Percentiles rank a stretch among this genome's conserved stretches.
Evolutionary conservation across 2,113 vertebrate species (phyloP).

Genomic region (Apaloderma vittatum): DNA sequence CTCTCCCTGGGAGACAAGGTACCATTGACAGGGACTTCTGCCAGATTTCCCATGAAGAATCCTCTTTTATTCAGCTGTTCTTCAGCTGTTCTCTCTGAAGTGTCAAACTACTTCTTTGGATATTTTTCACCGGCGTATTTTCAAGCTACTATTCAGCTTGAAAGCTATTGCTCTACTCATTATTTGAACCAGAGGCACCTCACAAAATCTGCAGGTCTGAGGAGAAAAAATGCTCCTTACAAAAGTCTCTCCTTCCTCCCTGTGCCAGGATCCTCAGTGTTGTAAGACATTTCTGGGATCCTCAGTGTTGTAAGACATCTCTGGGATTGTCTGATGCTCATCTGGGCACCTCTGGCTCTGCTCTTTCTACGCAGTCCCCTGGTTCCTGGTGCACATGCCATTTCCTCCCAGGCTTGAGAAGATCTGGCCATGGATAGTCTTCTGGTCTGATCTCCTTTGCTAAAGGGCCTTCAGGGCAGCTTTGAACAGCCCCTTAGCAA

Average conservation of each 20-base stretch:
- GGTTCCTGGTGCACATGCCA: background rate
- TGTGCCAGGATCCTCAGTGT: background rate
- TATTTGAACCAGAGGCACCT: background rate
- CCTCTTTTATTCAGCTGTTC: background rate
- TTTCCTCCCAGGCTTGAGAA: background rate
- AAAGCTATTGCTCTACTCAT: background rate
- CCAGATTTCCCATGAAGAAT: background rate
- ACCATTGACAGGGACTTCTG: background rate
- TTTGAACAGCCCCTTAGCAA: background rate
- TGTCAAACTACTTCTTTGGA: background rate
- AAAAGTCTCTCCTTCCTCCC: background rate
- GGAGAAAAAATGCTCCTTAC: background rate
- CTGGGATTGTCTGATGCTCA: background rate
- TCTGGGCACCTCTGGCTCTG: background rate
- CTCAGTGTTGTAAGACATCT: background rate
- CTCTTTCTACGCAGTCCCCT: background rate
- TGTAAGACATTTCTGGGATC: background rate
- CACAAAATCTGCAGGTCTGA: background rate
- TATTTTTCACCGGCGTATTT: background rate
- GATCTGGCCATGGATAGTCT: background rate
- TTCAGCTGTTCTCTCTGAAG: background rate
- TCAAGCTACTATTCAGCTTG: background rate
- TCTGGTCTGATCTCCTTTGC: background rate
- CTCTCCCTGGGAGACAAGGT: background rate
- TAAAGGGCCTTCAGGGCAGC: background rate